These are phyloP conservation scores for Acridotheres tristis DNA, from an alignment of 2,797 vertebrate genomes.

Conservation along the genomic window DNA sequence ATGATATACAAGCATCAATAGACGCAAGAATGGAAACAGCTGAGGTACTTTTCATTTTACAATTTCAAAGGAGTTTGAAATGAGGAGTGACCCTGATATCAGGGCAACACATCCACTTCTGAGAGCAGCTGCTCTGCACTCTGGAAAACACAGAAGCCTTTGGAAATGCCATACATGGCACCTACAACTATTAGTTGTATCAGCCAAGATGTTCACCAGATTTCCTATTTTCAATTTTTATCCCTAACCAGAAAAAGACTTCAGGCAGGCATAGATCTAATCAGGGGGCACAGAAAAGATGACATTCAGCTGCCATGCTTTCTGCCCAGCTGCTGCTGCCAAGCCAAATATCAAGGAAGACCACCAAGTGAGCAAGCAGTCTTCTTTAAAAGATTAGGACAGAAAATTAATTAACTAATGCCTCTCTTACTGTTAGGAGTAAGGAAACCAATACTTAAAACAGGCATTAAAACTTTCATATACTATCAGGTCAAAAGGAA, in stretches of 20 bases:
- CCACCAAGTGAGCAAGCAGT: background rate
- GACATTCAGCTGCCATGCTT: background rate
- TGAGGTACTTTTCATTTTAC: background rate
- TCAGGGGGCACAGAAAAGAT: background rate
- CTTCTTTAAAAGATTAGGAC: background rate
- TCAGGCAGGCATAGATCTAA: background rate
- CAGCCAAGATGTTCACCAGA: background rate
- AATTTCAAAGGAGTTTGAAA: background rate
- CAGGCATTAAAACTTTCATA: background rate
- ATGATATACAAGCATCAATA: background rate
- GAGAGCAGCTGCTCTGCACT: background rate
- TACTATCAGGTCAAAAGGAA: background rate
- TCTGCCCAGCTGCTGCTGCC: background rate
- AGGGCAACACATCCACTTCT: background rate
- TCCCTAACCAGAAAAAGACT: background rate
- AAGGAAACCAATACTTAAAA: background rate
- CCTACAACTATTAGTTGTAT: background rate
- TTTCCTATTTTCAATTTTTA: background rate
- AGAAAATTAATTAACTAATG: background rate
- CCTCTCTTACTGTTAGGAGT: background rate
- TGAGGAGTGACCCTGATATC: background rate
- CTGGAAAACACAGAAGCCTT: background rate
- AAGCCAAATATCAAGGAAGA: background rate
- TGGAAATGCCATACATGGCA: fast-evolving
- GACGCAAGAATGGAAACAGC: background rate